Evolutionary conservation across 2,888 invertebrate species (phyloP), one percentile per base, ranked within the genome.

Genomic region (Ornithoptera priamus): DNA sequence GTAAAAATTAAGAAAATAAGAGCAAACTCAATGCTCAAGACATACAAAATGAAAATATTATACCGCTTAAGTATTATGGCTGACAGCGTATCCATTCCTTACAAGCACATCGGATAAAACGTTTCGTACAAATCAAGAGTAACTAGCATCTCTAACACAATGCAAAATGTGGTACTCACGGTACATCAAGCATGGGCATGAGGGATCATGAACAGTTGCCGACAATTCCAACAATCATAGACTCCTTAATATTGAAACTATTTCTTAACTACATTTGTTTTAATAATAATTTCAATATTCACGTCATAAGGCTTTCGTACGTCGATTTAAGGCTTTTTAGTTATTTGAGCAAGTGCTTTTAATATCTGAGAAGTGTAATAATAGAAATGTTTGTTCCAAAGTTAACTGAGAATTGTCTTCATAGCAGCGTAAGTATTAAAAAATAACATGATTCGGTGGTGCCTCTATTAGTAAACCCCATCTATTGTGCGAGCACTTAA

Each of bases 391-490:
- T n/a, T 53, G n/a, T 53, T 7, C 15, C 12, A 12, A 22, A 46
- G 46, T 46, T 39, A 46, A 46, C 10, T 46, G 46, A 46, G 46
- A 46, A 46, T 53, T 53, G 53, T 53, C 53, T 53, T 53, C 53
- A 53, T n/a, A n/a, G 53, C 53, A n/a, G 53, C n/a, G 6, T 7
- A 53, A 18, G 18, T 18, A 18, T 53, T 6, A 53, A 53, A 15
- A 17, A 57, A 22, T 22, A 24, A 58, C 12, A 58, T 58, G 22
- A 20, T 58, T 61, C 39, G 30, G 39, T 60, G 46, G 66, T 60
- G 66, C 66, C 24, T 50, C 66, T 66, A 60, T 66, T 60, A 66
- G 59, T 39, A 42, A 66, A 66, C 59, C 60, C 66, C 66, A 59
- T 20, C 66, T 60, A 60, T 24, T 36, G 66, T 60, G 66, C 66